phyloP scores from a whole-genome alignment of 2,113 vertebrate species.

The Apeltes quadracus region DNA sequence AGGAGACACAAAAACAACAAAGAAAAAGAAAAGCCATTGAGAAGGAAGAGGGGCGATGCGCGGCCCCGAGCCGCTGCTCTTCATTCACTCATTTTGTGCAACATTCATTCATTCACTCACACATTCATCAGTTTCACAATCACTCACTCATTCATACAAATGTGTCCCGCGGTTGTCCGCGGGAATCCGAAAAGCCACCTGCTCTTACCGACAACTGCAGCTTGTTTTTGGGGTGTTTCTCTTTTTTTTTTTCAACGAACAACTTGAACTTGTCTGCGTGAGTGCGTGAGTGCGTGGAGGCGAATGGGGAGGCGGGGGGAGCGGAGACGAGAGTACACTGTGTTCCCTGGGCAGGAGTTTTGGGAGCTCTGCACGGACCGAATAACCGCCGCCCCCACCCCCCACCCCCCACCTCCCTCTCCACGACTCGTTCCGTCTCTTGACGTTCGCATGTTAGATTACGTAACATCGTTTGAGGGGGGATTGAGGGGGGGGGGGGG shows the following conservation, averaged over 20 bases:
- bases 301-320: not conserved
- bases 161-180: constrained; percentile 25
- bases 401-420: not conserved
- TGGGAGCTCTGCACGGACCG: constrained; percentile 55
- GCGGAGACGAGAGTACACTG: constrained; percentile 58
- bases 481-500: not conserved
- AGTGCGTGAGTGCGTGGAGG: not conserved
- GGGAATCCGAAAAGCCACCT: constrained; percentile 32
- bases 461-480: constrained; percentile 63
- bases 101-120: constrained; percentile 37
- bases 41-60: constrained; percentile 25
- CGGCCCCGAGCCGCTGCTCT: constrained; percentile 35
- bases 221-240: not conserved
- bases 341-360: constrained; percentile 67
- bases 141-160: constrained; percentile 57
- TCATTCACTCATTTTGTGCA: constrained; percentile 60
- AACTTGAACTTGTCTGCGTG: constrained; percentile 4
- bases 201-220: constrained; percentile 7
- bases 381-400: constrained; percentile 17
- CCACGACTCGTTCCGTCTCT: constrained; percentile 57
- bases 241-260: not conserved
- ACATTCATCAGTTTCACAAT: constrained; percentile 47
- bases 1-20: constrained; percentile 2
- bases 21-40: constrained; percentile 44
- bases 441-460: constrained; percentile 77